These are phyloP conservation scores for Epinotia brunnichana DNA, from an alignment of 2,888 invertebrate species.

Conservation along the genomic window DNA sequence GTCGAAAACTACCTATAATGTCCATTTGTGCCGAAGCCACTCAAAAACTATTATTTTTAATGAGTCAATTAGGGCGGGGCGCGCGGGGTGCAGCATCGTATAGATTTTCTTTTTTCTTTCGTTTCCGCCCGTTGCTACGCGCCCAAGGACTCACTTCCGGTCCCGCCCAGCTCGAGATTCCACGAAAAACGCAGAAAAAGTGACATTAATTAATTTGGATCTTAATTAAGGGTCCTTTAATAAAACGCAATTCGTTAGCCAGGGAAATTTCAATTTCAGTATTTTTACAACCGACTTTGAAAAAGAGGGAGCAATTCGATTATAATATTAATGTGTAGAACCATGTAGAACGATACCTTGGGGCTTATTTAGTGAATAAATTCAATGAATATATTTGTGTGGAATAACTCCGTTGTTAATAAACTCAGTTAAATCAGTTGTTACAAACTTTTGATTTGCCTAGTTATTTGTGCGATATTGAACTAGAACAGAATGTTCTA, in stretches of 20 bases:
- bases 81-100: slow-evolving; percentile 60
- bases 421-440: too few species aligned
- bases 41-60: slow-evolving; percentile 42
- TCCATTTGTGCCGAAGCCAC: background rate
- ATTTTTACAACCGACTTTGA: background rate
- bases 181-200: slow-evolving; percentile 40
- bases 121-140: slow-evolving; percentile 69
- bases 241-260: slow-evolving; percentile 37
- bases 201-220: slow-evolving; percentile 45
- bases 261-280: slow-evolving; percentile 6
- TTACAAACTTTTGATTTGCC: too few species aligned
- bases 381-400: too few species aligned
- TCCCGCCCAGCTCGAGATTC: slow-evolving; percentile 47
- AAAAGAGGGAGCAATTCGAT: background rate
- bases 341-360: too few species aligned
- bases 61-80: slow-evolving; percentile 48
- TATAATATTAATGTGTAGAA: background rate
- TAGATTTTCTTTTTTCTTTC: slow-evolving; percentile 76
- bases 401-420: too few species aligned
- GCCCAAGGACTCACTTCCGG: slow-evolving; percentile 74
- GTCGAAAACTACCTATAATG: background rate
- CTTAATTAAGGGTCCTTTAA: slow-evolving; percentile 43
- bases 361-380: too few species aligned
- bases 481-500: too few species aligned
- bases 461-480: too few species aligned